Evolutionary conservation across 1,140 invertebrate genomes (phyloP).

Genomic region (Ceratina australensis): DNA sequence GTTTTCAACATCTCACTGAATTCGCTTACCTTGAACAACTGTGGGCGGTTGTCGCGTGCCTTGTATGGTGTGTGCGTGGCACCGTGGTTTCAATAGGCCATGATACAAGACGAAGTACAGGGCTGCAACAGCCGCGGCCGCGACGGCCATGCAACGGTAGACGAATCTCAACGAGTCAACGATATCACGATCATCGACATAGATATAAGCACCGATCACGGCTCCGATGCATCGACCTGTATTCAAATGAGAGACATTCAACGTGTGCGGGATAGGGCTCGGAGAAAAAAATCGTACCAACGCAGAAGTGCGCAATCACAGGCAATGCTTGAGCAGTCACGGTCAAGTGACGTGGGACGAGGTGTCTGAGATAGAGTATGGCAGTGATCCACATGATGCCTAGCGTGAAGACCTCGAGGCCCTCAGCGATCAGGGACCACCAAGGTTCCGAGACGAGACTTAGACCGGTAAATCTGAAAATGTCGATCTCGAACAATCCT

Average conservation of each 20-base stretch:
- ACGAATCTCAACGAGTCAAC: constrained; percentile 74
- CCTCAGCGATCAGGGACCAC: constrained; percentile 86
- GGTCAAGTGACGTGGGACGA: constrained; percentile 89
- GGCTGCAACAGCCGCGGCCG: constrained; percentile 82
- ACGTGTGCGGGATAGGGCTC: no score
- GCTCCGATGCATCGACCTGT: constrained; percentile 85
- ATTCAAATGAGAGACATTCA: constrained; percentile 4
- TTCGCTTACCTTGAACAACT: constrained; percentile 74
- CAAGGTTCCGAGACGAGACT: constrained; percentile 83
- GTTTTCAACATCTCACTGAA: not conserved
- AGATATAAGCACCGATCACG: constrained; percentile 81
- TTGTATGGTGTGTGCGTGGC: constrained; percentile 82
- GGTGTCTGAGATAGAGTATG: constrained; percentile 89
- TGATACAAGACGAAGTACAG: constrained; percentile 87
- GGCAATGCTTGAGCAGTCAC: constrained; percentile 90
- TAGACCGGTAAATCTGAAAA: constrained; percentile 79
- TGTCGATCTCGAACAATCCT: constrained; percentile 8
- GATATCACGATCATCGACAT: constrained; percentile 69
- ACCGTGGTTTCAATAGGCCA: constrained; percentile 84
- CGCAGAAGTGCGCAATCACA: constrained; percentile 89
- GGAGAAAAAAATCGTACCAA: constrained; percentile 80
- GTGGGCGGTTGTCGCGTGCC: constrained; percentile 79
- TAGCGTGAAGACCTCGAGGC: constrained; percentile 89
- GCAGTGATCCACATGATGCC: constrained; percentile 92
- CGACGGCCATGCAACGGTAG: constrained; percentile 83